Base-by-base conservation (phyloP, 1,140 invertebrate species). In the Trichonephila clavipes region DNA sequence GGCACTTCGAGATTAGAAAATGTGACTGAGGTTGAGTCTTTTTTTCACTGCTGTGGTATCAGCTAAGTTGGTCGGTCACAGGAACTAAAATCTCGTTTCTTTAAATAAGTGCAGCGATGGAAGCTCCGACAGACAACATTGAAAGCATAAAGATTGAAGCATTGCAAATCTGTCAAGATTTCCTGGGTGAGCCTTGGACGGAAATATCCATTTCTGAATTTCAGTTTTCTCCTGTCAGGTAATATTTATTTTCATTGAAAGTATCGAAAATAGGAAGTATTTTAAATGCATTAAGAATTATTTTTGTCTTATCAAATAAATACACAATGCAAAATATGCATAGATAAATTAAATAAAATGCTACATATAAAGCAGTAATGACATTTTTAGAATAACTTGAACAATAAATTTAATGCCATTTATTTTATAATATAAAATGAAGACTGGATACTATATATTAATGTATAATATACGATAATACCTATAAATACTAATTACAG, bases 141-240 rank as follows among this genome's bases (percentile, higher is more conserved):
- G n/a, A 69, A 69, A 69, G 10, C 14, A 69, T n/a, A n/a, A 69
- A 69, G 24, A 8, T 12, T 0, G 66, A 69, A 12, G 83, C 83
- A 1, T 59, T 61, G 10, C 61, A 59, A 86, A 12, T 86, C 8
- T 86, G 83, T 21, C 40, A 59, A 86, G 83, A 86, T 5, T 86
- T 86, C 24, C 51, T 86, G 3, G 83, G 83, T 0, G 44, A 44
- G 12, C 10, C 51, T 61, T 86, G 83, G 83, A 86, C n/a, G 58
- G 51, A 51, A 28, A 24, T 86, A 3, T 58, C 44, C 10, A 24
- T 86, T n/a, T 86, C 83, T 16, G 83, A 86, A 24, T 86, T 86
- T n/a, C 12, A 24, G 16, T 86, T 86, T 61, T 58, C 83, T n/a
- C 2, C n/a, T 12, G 58, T 86, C 5, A 59, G 83, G 83, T 86